Conservation (phyloP, 2,888 invertebrate genomes). For the Dolichopus griseipennis region DNA sequence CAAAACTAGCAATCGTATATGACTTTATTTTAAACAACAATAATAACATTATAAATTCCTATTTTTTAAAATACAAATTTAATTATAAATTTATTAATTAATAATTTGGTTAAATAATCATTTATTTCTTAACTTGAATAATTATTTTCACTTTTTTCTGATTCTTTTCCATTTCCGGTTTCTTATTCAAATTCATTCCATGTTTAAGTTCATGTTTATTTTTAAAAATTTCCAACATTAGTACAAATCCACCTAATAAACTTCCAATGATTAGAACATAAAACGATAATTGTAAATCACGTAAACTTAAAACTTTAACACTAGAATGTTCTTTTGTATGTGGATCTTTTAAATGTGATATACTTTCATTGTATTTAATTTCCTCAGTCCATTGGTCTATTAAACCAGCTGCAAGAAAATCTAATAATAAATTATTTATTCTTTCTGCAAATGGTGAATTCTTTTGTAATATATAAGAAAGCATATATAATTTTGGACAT, state of each 20-base stretch:
- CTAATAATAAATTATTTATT: conserved; percentile 33
- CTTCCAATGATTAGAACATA: conserved; percentile 34
- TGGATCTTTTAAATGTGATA: conserved; percentile 25
- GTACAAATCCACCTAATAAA: not conserved
- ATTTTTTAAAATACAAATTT: too few relatives aligned
- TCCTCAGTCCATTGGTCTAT: conserved; percentile 37
- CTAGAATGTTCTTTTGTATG: conserved; percentile 26
- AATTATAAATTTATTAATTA: too few relatives aligned
- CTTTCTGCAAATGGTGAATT: conserved; percentile 34
- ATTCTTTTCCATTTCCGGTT: too few relatives aligned
- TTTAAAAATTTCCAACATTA: not conserved
- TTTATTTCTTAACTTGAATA: too few relatives aligned
- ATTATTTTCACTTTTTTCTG: too few relatives aligned
- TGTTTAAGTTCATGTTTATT: not conserved
- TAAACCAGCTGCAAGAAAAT: conserved; percentile 34
- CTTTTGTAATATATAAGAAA: conserved; percentile 35
- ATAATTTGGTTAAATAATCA: too few relatives aligned
- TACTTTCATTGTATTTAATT: conserved; percentile 31
- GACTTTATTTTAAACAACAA: too few relatives aligned
- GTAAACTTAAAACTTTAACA: conserved; percentile 36
- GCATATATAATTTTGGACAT: conserved; percentile 40
- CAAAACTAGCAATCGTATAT: too few relatives aligned
- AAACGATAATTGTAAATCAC: conserved; percentile 39
- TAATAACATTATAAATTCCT: too few relatives aligned
- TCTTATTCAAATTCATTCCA: too few relatives aligned